Conservation (phyloP, 1,140 invertebrate species). For the Dinoponera quadriceps region DNA sequence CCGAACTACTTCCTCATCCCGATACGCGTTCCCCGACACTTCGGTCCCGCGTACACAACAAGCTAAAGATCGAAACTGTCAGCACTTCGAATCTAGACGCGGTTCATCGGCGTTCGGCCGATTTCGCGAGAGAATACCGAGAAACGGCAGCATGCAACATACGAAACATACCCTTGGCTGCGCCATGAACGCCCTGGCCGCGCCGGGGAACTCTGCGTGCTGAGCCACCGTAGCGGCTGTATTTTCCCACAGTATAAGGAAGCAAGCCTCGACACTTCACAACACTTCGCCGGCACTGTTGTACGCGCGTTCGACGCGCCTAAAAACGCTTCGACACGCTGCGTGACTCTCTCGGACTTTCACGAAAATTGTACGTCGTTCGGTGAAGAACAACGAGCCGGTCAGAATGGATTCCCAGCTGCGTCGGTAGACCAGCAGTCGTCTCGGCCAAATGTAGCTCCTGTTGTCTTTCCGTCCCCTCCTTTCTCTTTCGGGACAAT, state of each 20-base stretch:
- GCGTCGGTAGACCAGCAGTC: constrained; percentile 13
- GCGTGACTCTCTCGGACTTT: constrained; percentile 21
- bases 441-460: constrained; percentile 10
- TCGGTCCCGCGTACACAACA: too few relatives aligned
- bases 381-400: not conserved
- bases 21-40: too few relatives aligned
- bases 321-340: constrained; percentile 43
- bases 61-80: too few relatives aligned
- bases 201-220: constrained; percentile 87
- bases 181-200: constrained; percentile 89
- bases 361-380: constrained; percentile 5
- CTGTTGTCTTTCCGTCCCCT: not conserved
- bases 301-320: constrained; percentile 48
- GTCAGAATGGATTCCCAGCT: not conserved
- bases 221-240: constrained; percentile 87
- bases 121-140: not conserved
- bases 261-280: constrained; percentile 77
- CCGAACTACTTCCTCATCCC: too few relatives aligned
- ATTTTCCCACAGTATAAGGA: constrained; percentile 84
- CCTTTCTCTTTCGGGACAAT: not conserved
- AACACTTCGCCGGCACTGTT: constrained; percentile 67
- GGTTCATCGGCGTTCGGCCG: not conserved
- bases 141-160: not conserved
- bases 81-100: too few relatives aligned
- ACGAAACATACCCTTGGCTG: constrained; percentile 88